These are phyloP conservation scores for Polietes domitor DNA, from an alignment of 2,888 invertebrate species.

Conservation along the genomic window DNA sequence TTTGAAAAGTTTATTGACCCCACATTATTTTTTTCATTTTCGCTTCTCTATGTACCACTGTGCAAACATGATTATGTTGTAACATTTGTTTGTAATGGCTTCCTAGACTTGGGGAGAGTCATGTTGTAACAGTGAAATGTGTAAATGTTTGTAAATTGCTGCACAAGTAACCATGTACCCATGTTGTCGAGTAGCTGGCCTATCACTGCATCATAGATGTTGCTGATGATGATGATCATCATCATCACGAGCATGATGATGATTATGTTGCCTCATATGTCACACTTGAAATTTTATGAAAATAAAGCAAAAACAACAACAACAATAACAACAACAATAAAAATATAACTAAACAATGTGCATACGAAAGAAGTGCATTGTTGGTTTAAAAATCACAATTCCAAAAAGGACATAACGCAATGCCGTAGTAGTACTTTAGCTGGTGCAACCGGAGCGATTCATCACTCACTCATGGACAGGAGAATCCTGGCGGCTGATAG, in stretches of 20 bases:
- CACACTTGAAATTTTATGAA: slow-evolving; percentile 58
- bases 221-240: not conserved
- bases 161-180: not conserved
- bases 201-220: not conserved
- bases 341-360: slow-evolving; percentile 32
- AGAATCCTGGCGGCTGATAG: not conserved
- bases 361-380: slow-evolving; percentile 21
- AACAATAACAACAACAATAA: not conserved
- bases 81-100: slow-evolving; percentile 59
- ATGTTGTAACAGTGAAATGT: slow-evolving; percentile 14
- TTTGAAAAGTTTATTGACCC: no score
- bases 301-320: slow-evolving; percentile 11
- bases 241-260: slow-evolving; percentile 15
- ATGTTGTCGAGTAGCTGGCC: not conserved
- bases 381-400: slow-evolving; percentile 10
- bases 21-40: not conserved
- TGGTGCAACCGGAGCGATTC: not conserved
- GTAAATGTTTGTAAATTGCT: slow-evolving; percentile 23
- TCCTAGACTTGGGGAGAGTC: slow-evolving; percentile 28
- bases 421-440: not conserved
- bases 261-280: slow-evolving; percentile 60
- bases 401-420: slow-evolving; percentile 10
- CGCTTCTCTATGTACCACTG: slow-evolving; percentile 12
- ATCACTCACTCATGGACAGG: not conserved
- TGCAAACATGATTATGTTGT: slow-evolving; percentile 46